phyloP scores from a whole-genome alignment of 2,797 vertebrate genomes.

The Oreochromis mossambicus region DNA sequence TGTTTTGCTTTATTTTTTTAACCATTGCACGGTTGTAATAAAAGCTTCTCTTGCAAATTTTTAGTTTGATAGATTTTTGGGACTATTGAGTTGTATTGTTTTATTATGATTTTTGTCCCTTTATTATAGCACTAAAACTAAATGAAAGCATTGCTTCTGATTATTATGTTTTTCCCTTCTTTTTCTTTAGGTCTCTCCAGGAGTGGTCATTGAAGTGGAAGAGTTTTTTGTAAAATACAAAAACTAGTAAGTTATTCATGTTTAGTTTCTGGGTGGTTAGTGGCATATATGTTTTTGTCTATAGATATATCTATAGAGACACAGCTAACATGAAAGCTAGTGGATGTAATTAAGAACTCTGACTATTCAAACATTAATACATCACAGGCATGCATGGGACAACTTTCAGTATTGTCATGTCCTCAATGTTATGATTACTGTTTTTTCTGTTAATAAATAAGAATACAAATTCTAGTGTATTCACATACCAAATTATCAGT shows the following conservation, averaged over 20 bases:
- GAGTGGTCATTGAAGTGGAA: conserved; percentile 87
- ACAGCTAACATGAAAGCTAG: not conserved
- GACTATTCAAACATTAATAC: not conserved
- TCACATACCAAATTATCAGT: not conserved
- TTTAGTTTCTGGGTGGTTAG: not conserved
- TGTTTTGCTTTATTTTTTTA: not conserved
- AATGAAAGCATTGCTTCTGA: not conserved
- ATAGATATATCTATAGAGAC: not conserved
- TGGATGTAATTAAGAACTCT: not conserved
- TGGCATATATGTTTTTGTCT: not conserved
- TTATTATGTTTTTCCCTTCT: not conserved
- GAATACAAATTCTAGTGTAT: not conserved
- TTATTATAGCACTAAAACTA: not conserved
- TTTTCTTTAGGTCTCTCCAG: conserved; percentile 83
- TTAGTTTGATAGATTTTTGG: not conserved
- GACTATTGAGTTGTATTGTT: not conserved
- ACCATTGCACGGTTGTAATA: not conserved
- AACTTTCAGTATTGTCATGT: not conserved
- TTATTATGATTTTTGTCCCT: rapidly evolving
- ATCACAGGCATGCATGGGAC: not conserved
- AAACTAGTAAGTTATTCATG: conserved; percentile 89
- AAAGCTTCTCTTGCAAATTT: not conserved
- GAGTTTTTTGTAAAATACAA: conserved; percentile 99
- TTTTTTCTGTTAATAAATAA: not conserved
- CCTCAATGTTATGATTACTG: not conserved